Base-by-base conservation (phyloP, 2,888 invertebrate species). In the Anthoptus insignis region DNA sequence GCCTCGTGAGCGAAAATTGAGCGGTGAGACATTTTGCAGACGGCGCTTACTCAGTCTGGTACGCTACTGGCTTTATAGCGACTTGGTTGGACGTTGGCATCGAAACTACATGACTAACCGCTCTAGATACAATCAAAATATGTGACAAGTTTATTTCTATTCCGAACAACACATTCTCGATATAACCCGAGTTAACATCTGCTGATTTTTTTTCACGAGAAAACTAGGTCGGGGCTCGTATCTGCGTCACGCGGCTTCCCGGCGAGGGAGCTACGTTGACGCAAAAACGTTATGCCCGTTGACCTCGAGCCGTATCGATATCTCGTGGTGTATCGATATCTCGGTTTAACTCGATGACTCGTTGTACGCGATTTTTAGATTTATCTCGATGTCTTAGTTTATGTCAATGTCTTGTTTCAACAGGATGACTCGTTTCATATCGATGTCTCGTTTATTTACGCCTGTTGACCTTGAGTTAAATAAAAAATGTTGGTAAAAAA, bases 131-230 rank as follows among this genome's bases (percentile, higher is more conserved):
- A 91, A 92, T 92, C 93, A 91, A 91, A 91, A 91, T 92, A 92
- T 91, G 91, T 90, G 93, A 93, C 93, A 92, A 90, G 90, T 92
- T 91, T 93, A 93, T 93, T 93, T 93, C 91, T 92, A 92, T 92
- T 91, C 89, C 81, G 88, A 90, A 91, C 90, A 90, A 89, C 89
- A 89, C 87, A 87, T 88, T 90, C 87, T 89, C 90, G 85, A 91
- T 91, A 91, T 91, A 88, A 83, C 86, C 84, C 87, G 82, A 89
- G 85, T 89, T 81, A 91, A 88, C 91, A 92, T 91, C 90, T 91
- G 90, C 86, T 86, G 87, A 88, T 89, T 92, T 91, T 91, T 91
- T 91, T 89, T 88, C 82, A 85, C 89, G 89, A 89, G 91, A 88
- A 86, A 93, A 91, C 84, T 92, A 93, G 93, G 93, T 93, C 93